A percentile compares a stretch with the other conserved stretches of the same genome.
phyloP scores from a whole-genome alignment of 1,140 invertebrate species.

The Aricia agestis region DNA sequence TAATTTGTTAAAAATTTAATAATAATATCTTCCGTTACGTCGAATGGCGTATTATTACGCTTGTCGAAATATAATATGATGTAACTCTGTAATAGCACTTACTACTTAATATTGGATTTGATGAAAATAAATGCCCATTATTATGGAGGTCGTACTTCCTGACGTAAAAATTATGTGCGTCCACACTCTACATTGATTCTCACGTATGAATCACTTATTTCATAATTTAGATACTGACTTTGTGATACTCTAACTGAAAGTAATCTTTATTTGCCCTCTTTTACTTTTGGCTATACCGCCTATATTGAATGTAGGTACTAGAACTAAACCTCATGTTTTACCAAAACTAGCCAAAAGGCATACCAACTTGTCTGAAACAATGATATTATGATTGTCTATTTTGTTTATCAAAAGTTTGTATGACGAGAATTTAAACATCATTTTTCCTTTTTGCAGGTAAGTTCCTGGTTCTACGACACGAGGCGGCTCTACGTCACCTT shows the following conservation, averaged over 20 bases:
- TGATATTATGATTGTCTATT: too few relatives aligned
- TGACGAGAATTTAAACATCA: background rate
- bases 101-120: constrained; percentile 4
- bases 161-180: background rate
- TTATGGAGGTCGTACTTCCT: constrained; percentile 1
- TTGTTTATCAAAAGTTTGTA: too few relatives aligned
- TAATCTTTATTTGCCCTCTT: too few relatives aligned
- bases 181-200: background rate
- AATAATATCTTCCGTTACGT: constrained; percentile 6
- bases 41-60: constrained; percentile 9
- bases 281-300: too few relatives aligned
- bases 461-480: background rate
- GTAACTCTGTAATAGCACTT: constrained; percentile 11
- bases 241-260: background rate
- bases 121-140: background rate
- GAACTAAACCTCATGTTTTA: too few relatives aligned
- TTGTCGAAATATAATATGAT: constrained; percentile 16
- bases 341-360: too few relatives aligned
- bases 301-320: too few relatives aligned
- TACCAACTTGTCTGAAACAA: too few relatives aligned
- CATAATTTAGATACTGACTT: background rate
- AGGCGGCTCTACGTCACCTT: background rate
- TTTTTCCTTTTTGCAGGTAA: background rate
- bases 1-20: background rate
- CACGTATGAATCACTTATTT: background rate